These are phyloP conservation scores for Semotilus atromaculatus DNA, from an alignment of 2,797 vertebrate species.

Conservation along the genomic window DNA sequence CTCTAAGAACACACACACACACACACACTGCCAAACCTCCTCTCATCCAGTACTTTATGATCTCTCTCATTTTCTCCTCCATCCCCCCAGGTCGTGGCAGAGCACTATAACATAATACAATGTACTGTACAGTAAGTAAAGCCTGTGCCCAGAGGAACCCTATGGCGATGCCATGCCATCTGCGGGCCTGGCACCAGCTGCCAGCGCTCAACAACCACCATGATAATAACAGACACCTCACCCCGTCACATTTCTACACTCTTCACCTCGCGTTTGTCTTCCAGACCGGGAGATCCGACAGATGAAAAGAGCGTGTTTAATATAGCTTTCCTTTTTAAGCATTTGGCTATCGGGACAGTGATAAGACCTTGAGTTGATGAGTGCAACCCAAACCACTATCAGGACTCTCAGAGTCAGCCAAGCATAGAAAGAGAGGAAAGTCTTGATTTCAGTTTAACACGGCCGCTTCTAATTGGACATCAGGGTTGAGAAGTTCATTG, in stretches of 20 bases:
- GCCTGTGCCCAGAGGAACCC: constrained; percentile 66
- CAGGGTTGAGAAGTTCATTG: constrained; percentile 62
- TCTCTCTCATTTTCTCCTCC: constrained; percentile 20
- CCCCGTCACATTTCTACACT: constrained; percentile 3
- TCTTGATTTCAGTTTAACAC: constrained; percentile 37
- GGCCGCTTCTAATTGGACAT: constrained; percentile 52
- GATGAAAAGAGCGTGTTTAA: constrained; percentile 2
- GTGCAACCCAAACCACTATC: constrained; percentile 42
- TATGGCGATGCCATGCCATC: constrained; percentile 64
- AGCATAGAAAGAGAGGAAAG: constrained; percentile 6
- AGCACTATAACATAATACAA: constrained; percentile 52
- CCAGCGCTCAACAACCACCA: constrained; percentile 30
- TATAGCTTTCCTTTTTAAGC: constrained; percentile 40
- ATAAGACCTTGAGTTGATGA: constrained; percentile 43
- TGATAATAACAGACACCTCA: constrained; percentile 13
- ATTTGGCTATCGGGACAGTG: constrained; percentile 39
- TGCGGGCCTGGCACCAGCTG: constrained; percentile 56
- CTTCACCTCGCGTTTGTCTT: constrained; percentile 45
- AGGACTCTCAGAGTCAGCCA: constrained; percentile 31
- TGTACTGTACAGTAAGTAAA: constrained; percentile 71
- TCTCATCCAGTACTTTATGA: constrained; percentile 21
- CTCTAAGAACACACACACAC: constrained; percentile 2
- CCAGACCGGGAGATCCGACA: constrained; percentile 28
- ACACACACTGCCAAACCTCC: not conserved
- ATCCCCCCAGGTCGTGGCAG: not conserved